Evolutionary conservation across 2,113 vertebrate species (phyloP), one percentile per base, ranked within the genome.

Genomic region (Seriola dumerili): DNA sequence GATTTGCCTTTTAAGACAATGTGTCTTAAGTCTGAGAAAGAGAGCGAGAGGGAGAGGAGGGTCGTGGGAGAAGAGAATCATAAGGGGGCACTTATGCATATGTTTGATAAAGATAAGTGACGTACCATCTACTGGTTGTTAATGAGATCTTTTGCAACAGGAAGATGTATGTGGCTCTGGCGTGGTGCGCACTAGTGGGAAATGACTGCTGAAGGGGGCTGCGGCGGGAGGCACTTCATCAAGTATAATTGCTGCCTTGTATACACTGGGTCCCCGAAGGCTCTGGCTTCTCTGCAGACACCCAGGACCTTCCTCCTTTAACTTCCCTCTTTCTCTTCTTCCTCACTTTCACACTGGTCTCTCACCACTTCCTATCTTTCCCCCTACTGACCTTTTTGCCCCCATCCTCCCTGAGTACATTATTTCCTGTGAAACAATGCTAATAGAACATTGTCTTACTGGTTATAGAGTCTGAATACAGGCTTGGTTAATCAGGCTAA

Each of bases 61-160:
- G 57, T 48, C n/a, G 72, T 63, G 58, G 59, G 69, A 54, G 76
- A 76, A 42, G 42, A 74, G 81, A 80, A 87, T 89, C 90, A 85
- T 77, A 70, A 89, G 91, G 91, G 92, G 94, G 91, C 80, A 92
- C 83, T 94, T 92, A 94, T 94, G 96, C 93, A 93, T 95, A 94
- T 97, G 95, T 96, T 97, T 96, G 95, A 95, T 93, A 91, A 82
- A 94, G 96, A 97, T 96, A 97, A 96, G 94, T 94, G 89, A 72
- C 84, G 94, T 92, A 92, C 94, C 95, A 95, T 97, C 94, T 92
- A 89, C 92, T 94, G 89, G 89, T 88, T 69, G 91, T 95, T 96
- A 97, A 97, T 97, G 96, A 97, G 93, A 93, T 94, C 91, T 90
- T 94, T 94, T 94, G 94, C 85, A 86, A 38, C 88, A 85, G 92